phyloP scores from a whole-genome alignment of 1,140 invertebrate species.

The Diprion similis region DNA sequence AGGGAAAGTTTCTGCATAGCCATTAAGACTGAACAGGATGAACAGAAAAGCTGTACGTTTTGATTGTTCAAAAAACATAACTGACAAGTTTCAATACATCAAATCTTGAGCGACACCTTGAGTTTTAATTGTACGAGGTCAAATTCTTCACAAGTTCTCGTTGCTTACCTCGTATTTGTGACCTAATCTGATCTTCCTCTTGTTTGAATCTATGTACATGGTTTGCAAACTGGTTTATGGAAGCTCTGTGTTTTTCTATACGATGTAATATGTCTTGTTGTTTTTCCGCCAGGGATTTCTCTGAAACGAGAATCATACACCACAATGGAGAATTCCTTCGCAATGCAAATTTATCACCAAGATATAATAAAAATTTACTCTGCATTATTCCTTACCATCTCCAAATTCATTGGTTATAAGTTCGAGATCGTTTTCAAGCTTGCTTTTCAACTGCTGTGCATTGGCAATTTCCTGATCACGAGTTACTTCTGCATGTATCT shows the following conservation, averaged over 20 bases:
- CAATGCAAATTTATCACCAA: not conserved
- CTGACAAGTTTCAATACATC: no score
- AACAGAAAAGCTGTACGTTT: no score
- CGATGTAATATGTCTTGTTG: conserved; percentile 14
- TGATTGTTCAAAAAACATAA: no score
- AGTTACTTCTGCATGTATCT: conserved; percentile 53
- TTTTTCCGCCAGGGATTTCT: conserved; percentile 28
- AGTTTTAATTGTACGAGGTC: no score
- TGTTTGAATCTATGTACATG: conserved; percentile 22
- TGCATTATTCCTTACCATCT: conserved; percentile 52
- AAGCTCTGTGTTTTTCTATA: conserved; percentile 28
- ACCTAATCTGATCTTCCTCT: conserved; percentile 31
- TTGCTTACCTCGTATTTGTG: conserved; percentile 43
- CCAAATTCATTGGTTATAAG: conserved; percentile 57
- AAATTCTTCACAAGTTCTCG: no score
- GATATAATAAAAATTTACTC: conserved; percentile 16
- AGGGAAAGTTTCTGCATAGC: no score
- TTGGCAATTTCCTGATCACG: conserved; percentile 56
- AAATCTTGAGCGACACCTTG: no score
- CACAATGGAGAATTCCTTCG: conserved; percentile 9
- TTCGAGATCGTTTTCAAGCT: conserved; percentile 60
- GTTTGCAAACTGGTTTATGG: conserved; percentile 21
- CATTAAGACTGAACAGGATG: no score
- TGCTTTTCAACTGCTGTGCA: conserved; percentile 60
- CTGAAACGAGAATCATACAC: conserved; percentile 26